Evolutionary conservation across 2,888 invertebrate species (phyloP).

Genomic region (Galerucella nymphaeae): DNA sequence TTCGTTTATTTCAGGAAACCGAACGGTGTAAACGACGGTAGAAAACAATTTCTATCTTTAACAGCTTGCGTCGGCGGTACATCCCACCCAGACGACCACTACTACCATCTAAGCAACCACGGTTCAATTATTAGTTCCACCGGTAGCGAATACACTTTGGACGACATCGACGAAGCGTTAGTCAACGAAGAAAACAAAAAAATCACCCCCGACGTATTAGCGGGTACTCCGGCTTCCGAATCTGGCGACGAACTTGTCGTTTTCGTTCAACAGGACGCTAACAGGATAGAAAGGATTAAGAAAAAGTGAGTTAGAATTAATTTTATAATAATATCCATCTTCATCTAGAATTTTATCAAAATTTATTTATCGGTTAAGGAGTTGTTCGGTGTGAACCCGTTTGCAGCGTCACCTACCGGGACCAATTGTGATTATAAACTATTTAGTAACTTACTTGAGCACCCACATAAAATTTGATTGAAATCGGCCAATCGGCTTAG

Average conservation of each 20-base stretch:
- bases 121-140: conserved; percentile 70
- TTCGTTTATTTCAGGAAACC: conserved; percentile 46
- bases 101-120: conserved; percentile 66
- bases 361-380: too few relatives aligned
- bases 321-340: not conserved
- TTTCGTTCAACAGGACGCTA: conserved; percentile 87
- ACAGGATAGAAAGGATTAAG: conserved; percentile 83
- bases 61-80: conserved; percentile 76
- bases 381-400: too few relatives aligned
- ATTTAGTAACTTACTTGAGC: too few relatives aligned
- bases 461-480: too few relatives aligned
- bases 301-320: conserved; percentile 68
- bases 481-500: too few relatives aligned
- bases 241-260: conserved; percentile 81
- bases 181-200: conserved; percentile 66
- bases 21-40: conserved; percentile 66
- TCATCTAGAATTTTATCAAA: too few relatives aligned
- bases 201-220: conserved; percentile 82
- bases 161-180: conserved; percentile 72
- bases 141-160: conserved; percentile 76
- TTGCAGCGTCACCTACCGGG: too few relatives aligned
- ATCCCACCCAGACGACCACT: conserved; percentile 71
- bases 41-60: conserved; percentile 81
- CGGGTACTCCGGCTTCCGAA: conserved; percentile 73
- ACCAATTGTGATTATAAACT: too few relatives aligned